Evolutionary conservation across 2,797 vertebrate species (phyloP).

Genomic region (Sebastes matsubarae): DNA sequence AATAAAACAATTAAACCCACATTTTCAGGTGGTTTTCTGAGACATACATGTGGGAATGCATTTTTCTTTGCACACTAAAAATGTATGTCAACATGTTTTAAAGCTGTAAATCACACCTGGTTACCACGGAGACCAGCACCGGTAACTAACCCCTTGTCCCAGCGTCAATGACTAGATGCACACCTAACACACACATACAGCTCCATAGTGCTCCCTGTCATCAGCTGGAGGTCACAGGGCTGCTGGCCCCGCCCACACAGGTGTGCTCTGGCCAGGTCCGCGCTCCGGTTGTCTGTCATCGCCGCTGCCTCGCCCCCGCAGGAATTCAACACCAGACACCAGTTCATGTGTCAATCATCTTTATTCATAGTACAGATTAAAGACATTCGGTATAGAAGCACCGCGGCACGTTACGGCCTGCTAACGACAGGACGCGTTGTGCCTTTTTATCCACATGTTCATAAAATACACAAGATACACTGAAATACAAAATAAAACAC

Average conservation of each 20-base stretch:
- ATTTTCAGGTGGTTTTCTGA: not conserved
- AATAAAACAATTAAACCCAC: constrained; percentile 63
- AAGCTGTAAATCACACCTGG: constrained; percentile 60
- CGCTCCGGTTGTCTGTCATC: constrained; percentile 50
- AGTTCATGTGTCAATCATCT: constrained; percentile 58
- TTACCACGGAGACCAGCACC: constrained; percentile 22
- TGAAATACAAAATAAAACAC: constrained; percentile 39
- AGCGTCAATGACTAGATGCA: constrained; percentile 28
- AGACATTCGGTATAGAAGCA: constrained; percentile 55
- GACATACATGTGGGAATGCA: not conserved
- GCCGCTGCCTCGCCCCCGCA: constrained; percentile 11
- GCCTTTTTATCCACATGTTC: constrained; percentile 4
- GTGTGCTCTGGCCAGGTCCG: constrained; percentile 61
- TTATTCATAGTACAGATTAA: constrained; percentile 64
- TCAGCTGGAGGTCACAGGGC: constrained; percentile 75
- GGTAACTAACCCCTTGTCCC: constrained; percentile 37
- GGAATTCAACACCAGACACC: constrained; percentile 54
- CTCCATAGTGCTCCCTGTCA: constrained; percentile 53
- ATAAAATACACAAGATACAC: not conserved
- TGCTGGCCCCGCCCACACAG: constrained; percentile 70
- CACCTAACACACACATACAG: not conserved
- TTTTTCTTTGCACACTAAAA: not conserved
- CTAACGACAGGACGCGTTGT: not conserved
- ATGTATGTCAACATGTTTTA: not conserved
- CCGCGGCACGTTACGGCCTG: constrained; percentile 2